These are phyloP conservation scores for Megalops atlanticus DNA, from an alignment of 2,113 vertebrate species.

Conservation along the genomic window DNA sequence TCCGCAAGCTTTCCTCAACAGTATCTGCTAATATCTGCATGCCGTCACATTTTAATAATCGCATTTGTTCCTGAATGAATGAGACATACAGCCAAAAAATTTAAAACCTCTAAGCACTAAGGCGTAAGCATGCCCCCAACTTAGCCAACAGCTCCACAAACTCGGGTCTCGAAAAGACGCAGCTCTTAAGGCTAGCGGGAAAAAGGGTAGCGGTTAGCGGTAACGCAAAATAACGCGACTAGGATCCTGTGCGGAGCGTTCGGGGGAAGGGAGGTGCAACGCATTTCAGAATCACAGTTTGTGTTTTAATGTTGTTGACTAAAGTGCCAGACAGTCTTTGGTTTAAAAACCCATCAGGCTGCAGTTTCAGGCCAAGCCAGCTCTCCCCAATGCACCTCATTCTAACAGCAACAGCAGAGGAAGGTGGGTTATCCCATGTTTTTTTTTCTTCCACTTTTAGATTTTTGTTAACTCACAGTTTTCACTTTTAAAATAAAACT, in stretches of 20 bases:
- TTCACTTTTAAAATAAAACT: conserved; percentile 37
- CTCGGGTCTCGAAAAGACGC: neutral
- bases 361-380: conserved; percentile 46
- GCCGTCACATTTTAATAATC: neutral
- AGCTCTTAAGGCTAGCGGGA: neutral
- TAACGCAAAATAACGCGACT: neutral
- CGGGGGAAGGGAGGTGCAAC: neutral
- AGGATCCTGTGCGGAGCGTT: neutral
- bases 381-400: conserved; percentile 3
- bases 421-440: conserved; percentile 15
- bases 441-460: conserved; percentile 17
- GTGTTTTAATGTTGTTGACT: conserved; percentile 33
- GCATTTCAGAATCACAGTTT: conserved; percentile 1
- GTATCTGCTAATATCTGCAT: neutral
- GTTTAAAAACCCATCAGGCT: conserved; percentile 55
- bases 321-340: conserved; percentile 63
- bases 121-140: neutral
- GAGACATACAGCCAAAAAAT: neutral
- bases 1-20: neutral
- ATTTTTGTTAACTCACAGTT: conserved; percentile 35
- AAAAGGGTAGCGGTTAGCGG: neutral
- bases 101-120: neutral
- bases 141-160: neutral
- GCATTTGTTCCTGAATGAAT: neutral
- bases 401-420: conserved; percentile 5